A percentile compares a stretch with the other conserved stretches of the same genome.
Evolutionary conservation across 2,888 invertebrate species (phyloP).

Genomic region (Stramonita haemastoma): DNA sequence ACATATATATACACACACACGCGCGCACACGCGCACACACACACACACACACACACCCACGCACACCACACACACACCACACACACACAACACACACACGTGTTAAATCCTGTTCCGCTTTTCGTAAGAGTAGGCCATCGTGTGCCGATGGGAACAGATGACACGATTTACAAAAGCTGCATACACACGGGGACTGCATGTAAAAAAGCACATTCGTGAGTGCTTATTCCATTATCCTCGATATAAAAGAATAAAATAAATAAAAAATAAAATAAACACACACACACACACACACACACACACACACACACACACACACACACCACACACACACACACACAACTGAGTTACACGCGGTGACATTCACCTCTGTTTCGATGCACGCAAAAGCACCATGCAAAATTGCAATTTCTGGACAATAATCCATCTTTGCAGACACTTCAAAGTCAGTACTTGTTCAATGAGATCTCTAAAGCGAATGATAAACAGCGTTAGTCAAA

Average conservation of each 20-base stretch:
- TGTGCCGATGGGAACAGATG: no score
- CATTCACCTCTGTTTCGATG: not conserved
- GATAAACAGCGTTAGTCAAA: not conserved
- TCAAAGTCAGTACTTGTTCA: not conserved
- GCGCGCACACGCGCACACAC: not conserved
- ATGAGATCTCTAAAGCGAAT: not conserved
- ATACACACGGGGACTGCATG: no score
- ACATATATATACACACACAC: not conserved
- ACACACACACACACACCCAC: slow-evolving; percentile 8
- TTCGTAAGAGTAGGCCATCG: no score
- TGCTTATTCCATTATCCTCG: no score
- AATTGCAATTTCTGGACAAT: slow-evolving; percentile 38
- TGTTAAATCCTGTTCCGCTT: no score
- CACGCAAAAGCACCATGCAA: slow-evolving; percentile 36
- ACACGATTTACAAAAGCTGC: no score
- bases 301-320: slow-evolving; percentile 15
- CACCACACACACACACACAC: not conserved
- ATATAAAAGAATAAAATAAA: no score
- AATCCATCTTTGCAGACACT: slow-evolving; percentile 20
- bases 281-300: not conserved
- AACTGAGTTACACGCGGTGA: not conserved
- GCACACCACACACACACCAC: not conserved
- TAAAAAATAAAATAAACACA: no score
- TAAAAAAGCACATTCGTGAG: no score
- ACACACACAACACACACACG: no score